Evolutionary conservation across 2,113 vertebrate species (phyloP).

Genomic region (Nipponia nippon): DNA sequence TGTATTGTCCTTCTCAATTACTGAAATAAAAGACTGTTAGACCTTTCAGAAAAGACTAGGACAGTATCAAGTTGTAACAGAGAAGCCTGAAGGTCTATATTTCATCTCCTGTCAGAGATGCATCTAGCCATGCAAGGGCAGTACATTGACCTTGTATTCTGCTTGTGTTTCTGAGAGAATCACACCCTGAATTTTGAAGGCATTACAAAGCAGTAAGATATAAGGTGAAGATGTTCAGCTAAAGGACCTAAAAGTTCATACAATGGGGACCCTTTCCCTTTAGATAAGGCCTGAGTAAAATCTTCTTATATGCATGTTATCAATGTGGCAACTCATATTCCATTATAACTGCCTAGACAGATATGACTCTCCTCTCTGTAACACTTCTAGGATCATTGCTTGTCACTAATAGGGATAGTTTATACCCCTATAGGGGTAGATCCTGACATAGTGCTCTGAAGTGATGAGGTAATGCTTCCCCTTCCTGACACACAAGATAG

Average conservation of each 20-base stretch:
- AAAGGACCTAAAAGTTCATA: neutral
- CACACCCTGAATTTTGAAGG: neutral
- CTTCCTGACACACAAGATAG: neutral
- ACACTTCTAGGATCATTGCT: neutral
- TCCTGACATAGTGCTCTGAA: neutral
- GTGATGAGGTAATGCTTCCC: neutral
- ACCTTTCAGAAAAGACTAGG: neutral
- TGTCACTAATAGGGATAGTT: neutral
- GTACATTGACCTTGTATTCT: neutral
- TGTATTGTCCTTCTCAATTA: neutral
- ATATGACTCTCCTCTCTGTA: neutral
- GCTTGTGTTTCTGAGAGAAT: neutral
- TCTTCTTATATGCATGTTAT: rapidly evolving
- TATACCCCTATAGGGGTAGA: neutral
- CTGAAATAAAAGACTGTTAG: neutral
- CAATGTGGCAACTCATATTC: neutral
- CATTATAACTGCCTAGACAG: neutral
- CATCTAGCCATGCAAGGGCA: neutral
- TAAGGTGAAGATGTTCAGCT: neutral
- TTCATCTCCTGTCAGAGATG: neutral
- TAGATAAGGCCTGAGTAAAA: neutral
- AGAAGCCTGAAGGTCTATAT: neutral
- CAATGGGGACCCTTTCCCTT: neutral
- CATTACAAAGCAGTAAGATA: neutral
- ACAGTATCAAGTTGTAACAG: neutral